Evolutionary conservation across 1,140 invertebrate genomes (phyloP).

Genomic region (Zaprionus taronus): DNA sequence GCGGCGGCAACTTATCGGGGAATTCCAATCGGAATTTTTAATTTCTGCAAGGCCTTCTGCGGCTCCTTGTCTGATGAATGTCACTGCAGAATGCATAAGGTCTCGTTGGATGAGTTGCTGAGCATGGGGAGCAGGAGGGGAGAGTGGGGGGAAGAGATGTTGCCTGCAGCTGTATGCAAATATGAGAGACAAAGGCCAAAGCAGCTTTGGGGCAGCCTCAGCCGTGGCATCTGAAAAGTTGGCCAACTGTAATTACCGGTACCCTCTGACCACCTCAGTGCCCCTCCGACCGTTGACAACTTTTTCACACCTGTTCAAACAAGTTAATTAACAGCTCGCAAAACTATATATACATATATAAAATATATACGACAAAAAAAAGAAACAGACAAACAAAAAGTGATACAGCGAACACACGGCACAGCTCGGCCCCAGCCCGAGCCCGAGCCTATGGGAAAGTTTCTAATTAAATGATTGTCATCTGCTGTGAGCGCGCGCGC

Average conservation of each 20-base stretch:
- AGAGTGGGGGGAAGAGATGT: too few relatives aligned
- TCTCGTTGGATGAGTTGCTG: slow-evolving; percentile 5
- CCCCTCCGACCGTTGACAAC: slow-evolving; percentile 57
- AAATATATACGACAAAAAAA: slow-evolving; percentile 39
- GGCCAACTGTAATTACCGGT: slow-evolving; percentile 80
- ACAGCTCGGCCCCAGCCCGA: slow-evolving; percentile 43
- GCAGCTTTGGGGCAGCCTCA: slow-evolving; percentile 23
- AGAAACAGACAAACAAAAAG: slow-evolving; percentile 48
- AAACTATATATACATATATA: slow-evolving; percentile 69
- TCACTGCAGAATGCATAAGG: slow-evolving; percentile 68
- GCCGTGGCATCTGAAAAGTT: slow-evolving; percentile 69
- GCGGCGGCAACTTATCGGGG: slow-evolving; percentile 79
- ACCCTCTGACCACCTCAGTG: not conserved
- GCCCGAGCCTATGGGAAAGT: slow-evolving; percentile 83
- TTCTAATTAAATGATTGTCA: slow-evolving; percentile 85
- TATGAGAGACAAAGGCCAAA: slow-evolving; percentile 63
- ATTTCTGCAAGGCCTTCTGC: slow-evolving; percentile 69
- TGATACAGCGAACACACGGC: slow-evolving; percentile 39
- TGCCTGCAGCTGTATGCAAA: slow-evolving; percentile 67
- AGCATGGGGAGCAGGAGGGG: not conserved
- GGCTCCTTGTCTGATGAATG: slow-evolving; percentile 63
- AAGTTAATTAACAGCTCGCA: slow-evolving; percentile 83
- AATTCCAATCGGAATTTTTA: slow-evolving; percentile 83
- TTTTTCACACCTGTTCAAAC: slow-evolving; percentile 83
- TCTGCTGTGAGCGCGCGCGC: slow-evolving; percentile 70